phyloP scores from a whole-genome alignment of 1,140 invertebrate genomes.

The Medauroidea extradentata region DNA sequence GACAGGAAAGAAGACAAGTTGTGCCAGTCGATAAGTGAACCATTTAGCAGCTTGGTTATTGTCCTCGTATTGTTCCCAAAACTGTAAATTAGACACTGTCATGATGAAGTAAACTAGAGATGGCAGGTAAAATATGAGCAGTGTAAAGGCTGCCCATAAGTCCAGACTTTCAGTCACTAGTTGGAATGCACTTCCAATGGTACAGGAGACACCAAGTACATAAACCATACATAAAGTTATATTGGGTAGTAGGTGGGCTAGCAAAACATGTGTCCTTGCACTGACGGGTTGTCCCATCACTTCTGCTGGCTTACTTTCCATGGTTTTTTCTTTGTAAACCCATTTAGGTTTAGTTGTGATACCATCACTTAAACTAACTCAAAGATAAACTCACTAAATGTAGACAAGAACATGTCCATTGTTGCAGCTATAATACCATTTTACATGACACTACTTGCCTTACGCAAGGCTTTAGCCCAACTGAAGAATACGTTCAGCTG shows the following conservation, averaged over 20 bases:
- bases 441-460: neutral
- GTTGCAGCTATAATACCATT: neutral
- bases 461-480: neutral
- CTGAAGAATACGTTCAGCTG: neutral
- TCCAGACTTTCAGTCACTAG: neutral
- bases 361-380: too few relatives aligned
- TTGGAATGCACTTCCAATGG: slow-evolving; percentile 2
- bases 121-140: slow-evolving; percentile 6
- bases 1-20: slow-evolving; percentile 21
- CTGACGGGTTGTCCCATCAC: slow-evolving; percentile 15
- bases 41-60: slow-evolving; percentile 9
- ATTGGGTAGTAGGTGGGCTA: slow-evolving; percentile 20
- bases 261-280: slow-evolving; percentile 22
- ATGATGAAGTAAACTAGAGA: slow-evolving; percentile 8
- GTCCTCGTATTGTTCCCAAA: slow-evolving; percentile 9
- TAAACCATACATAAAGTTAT: slow-evolving; percentile 12
- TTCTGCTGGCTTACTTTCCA: neutral
- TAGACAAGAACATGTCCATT: too few relatives aligned
- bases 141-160: neutral
- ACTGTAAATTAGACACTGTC: slow-evolving; percentile 1
- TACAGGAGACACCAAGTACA: slow-evolving; percentile 17
- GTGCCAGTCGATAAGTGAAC: slow-evolving; percentile 17
- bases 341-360: too few relatives aligned
- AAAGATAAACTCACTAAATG: too few relatives aligned
- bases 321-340: too few relatives aligned